Evolutionary conservation across 2,797 vertebrate genomes (phyloP).

Genomic region (Erithacus rubecula): DNA sequence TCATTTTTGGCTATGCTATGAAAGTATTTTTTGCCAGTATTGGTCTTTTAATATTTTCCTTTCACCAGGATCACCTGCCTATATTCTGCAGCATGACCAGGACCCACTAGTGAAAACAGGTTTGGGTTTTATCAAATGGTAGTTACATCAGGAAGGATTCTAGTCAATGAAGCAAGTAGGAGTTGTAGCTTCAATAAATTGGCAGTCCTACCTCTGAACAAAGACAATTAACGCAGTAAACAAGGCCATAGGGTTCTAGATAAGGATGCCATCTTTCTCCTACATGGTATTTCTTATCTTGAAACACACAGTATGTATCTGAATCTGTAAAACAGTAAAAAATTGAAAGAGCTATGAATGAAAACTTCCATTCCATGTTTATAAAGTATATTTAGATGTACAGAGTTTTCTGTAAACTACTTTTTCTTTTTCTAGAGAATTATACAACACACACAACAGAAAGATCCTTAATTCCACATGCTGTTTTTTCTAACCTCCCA

Average conservation of each 20-base stretch:
- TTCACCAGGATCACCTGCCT: background rate
- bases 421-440: background rate
- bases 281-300: constrained; percentile 82
- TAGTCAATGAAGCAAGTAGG: background rate
- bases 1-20: background rate
- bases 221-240: constrained; percentile 81
- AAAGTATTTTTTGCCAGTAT: background rate
- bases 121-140: background rate
- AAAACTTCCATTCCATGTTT: background rate
- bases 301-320: constrained; percentile 80
- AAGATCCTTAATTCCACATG: background rate
- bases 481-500: background rate
- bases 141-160: background rate
- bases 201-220: constrained; percentile 79
- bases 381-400: background rate
- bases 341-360: background rate
- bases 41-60: background rate
- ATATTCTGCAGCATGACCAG: background rate
- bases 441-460: background rate
- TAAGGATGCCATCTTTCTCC: constrained; percentile 84
- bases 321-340: constrained; percentile 72
- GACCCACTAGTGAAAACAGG: background rate
- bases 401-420: background rate
- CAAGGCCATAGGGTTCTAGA: constrained; percentile 81
- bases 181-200: background rate